Percentiles rank a stretch among this genome's conserved stretches.
Evolutionary conservation across 2,113 vertebrate genomes (phyloP).

Genomic region (Isurus oxyrinchus): DNA sequence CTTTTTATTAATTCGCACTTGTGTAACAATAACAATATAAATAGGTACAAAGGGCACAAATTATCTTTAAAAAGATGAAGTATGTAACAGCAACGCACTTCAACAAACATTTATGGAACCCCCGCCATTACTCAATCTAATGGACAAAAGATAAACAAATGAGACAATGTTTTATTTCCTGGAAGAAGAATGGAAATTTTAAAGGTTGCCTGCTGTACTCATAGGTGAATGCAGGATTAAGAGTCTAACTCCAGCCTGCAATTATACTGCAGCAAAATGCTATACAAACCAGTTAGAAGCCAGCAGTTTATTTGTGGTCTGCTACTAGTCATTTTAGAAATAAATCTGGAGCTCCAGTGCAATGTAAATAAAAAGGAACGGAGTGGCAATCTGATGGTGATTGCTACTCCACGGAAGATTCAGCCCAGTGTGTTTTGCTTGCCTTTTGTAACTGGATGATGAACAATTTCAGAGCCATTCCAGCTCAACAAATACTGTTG

Average conservation of each 20-base stretch:
- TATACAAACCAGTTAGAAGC: not conserved
- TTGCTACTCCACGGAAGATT: too few species aligned
- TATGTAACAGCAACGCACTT: not conserved
- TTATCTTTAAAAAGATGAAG: too few species aligned
- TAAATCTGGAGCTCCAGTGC: not conserved
- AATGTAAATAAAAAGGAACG: too few species aligned
- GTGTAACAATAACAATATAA: not conserved
- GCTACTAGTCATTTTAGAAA: not conserved
- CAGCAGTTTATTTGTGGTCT: not conserved
- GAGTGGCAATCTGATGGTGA: too few species aligned
- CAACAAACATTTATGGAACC: not conserved
- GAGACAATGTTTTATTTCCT: not conserved
- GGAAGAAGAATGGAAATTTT: not conserved
- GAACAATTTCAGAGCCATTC: not conserved
- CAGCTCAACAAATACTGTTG: not conserved
- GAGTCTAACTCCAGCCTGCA: not conserved
- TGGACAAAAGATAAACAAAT: not conserved
- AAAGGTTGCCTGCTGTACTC: not conserved
- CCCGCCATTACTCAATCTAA: not conserved
- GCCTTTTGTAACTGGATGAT: not conserved
- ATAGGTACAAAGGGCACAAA: not conserved
- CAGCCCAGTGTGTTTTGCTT: not conserved
- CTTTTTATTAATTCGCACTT: not conserved
- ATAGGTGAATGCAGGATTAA: not conserved
- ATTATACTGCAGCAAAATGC: not conserved